phyloP scores from a whole-genome alignment of 2,113 vertebrate genomes.

The Cromileptes altivelis region DNA sequence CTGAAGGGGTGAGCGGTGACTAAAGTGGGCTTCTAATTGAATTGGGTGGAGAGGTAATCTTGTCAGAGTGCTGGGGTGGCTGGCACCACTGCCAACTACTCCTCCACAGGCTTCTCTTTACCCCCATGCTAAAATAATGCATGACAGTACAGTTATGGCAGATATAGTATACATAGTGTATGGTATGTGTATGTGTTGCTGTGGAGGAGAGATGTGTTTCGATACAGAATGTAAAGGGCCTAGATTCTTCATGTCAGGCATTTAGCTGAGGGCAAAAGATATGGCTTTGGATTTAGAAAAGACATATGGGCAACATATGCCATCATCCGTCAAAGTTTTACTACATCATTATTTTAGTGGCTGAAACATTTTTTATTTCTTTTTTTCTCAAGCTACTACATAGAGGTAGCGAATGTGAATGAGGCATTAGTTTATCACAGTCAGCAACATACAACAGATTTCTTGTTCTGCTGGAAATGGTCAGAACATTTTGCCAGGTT shows the following conservation, averaged over 20 bases:
- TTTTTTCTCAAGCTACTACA: not conserved
- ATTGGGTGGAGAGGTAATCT: conserved; percentile 76
- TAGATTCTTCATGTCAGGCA: not conserved
- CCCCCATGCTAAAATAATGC: conserved; percentile 52
- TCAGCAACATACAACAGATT: not conserved
- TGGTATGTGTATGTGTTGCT: not conserved
- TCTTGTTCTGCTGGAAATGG: not conserved
- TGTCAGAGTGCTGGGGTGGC: conserved; percentile 67
- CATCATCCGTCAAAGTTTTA: not conserved
- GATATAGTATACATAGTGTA: conserved; percentile 3
- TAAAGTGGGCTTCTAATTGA: conserved; percentile 76
- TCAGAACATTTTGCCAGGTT: not conserved
- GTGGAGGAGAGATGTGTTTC: not conserved
- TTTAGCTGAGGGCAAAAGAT: not conserved
- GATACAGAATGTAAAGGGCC: not conserved
- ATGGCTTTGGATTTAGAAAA: not conserved
- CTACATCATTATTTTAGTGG: not conserved
- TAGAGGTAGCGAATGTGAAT: not conserved
- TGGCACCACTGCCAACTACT: conserved; percentile 65
- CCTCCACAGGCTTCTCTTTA: conserved; percentile 73
- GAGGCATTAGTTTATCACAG: not conserved
- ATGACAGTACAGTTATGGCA: conserved; percentile 41
- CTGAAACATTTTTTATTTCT: not conserved
- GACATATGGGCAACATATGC: not conserved
- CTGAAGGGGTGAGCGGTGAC: conserved; percentile 67